Percentiles rank a stretch among this genome's conserved stretches.
Evolutionary conservation across 2,888 invertebrate species (phyloP).

Genomic region (Oscheius sp.): DNA sequence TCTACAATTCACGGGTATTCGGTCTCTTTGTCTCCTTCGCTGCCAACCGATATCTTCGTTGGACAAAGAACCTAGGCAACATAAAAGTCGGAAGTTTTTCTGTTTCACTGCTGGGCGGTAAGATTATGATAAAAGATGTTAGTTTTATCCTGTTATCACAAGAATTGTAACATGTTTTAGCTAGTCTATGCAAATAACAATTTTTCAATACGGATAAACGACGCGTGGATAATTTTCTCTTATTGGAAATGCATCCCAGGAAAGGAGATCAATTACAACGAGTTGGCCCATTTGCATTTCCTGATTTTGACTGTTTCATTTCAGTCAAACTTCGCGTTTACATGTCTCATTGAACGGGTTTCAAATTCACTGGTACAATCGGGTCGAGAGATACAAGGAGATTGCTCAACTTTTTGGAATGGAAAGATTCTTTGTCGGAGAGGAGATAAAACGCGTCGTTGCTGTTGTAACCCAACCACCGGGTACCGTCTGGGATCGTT

Average conservation of each 20-base stretch:
- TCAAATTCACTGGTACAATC: constrained; percentile 79
- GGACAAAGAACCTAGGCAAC: constrained; percentile 51
- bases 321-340: constrained; percentile 80
- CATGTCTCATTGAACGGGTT: constrained; percentile 83
- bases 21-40: constrained; percentile 59
- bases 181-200: constrained; percentile 92
- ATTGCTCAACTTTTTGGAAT: constrained; percentile 50
- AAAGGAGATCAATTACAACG: constrained; percentile 41
- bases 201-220: constrained; percentile 90
- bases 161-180: constrained; percentile 71
- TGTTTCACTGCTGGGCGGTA: constrained; percentile 93
- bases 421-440: constrained; percentile 51
- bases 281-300: constrained; percentile 17
- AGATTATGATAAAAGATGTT: constrained; percentile 93
- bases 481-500: constrained; percentile 54
- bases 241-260: constrained; percentile 91
- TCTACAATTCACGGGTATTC: constrained; percentile 63
- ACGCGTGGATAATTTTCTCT: constrained; percentile 95
- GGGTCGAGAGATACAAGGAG: constrained; percentile 74
- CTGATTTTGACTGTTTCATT: background rate
- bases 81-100: constrained; percentile 85
- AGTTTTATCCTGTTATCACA: constrained; percentile 4
- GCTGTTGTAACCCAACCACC: constrained; percentile 21
- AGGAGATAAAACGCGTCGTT: constrained; percentile 24
- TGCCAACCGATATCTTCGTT: constrained; percentile 56